Percentiles rank a stretch among this genome's conserved stretches.
These are phyloP conservation scores for Micoletzkya japonica DNA, from an alignment of 2,888 invertebrate genomes.

Conservation along the genomic window DNA sequence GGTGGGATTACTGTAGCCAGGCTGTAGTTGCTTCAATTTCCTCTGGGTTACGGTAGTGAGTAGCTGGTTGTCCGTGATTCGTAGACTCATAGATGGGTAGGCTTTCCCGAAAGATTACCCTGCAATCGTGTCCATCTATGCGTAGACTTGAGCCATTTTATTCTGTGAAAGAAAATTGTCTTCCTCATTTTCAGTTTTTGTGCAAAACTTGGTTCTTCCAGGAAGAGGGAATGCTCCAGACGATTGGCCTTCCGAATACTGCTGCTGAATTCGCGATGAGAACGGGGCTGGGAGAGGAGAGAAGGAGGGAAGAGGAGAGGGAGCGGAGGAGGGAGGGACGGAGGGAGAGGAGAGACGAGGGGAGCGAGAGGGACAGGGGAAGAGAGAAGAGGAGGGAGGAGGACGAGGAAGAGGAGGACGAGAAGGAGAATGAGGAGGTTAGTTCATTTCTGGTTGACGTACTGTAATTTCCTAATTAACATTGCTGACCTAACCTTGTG, in stretches of 20 bases:
- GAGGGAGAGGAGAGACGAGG: conserved; percentile 20
- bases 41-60: neutral
- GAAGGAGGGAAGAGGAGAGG: conserved; percentile 33
- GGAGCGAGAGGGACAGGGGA: conserved; percentile 7
- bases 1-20: neutral
- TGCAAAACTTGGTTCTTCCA: no score
- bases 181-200: neutral
- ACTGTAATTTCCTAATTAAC: no score
- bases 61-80: neutral
- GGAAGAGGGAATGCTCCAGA: conserved; percentile 18
- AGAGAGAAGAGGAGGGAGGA: conserved; percentile 29
- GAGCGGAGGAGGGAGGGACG: conserved; percentile 21
- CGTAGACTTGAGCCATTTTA: no score
- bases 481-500: no score
- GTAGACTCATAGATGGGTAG: neutral
- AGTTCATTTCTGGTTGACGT: neutral
- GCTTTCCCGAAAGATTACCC: conserved; percentile 15
- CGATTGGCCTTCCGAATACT: conserved; percentile 42
- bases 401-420: conserved; percentile 23
- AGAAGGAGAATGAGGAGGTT: conserved; percentile 23
- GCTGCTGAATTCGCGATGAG: conserved; percentile 36
- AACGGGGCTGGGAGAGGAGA: conserved; percentile 28
- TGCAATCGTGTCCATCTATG: no score
- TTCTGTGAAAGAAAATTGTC: neutral
- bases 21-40: neutral